Evolutionary conservation across 2,797 vertebrate genomes (phyloP).

Genomic region (Syngnathus acus): DNA sequence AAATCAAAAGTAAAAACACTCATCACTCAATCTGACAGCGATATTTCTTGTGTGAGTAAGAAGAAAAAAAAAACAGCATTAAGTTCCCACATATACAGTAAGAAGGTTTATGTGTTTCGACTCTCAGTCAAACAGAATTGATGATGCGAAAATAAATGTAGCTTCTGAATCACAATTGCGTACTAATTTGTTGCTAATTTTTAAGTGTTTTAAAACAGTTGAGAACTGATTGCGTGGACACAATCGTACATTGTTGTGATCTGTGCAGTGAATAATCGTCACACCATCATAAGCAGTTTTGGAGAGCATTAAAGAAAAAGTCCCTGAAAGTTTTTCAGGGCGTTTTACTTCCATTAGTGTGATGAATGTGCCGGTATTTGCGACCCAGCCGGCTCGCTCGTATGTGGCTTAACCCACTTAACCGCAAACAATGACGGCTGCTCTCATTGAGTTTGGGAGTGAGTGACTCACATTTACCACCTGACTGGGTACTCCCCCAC

Average conservation of each 20-base stretch:
- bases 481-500: slow-evolving; percentile 41
- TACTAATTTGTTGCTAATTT: background rate
- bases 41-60: background rate
- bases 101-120: background rate
- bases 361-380: slow-evolving; percentile 14
- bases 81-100: background rate
- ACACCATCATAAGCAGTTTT: slow-evolving; percentile 1
- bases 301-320: background rate
- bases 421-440: slow-evolving; percentile 29
- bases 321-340: background rate
- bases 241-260: background rate
- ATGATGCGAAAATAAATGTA: background rate
- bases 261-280: background rate
- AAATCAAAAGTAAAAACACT: slow-evolving; percentile 1
- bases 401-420: slow-evolving; percentile 59
- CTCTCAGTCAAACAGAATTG: background rate
- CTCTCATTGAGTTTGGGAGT: slow-evolving; percentile 22
- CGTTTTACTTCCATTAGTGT: slow-evolving; percentile 1
- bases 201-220: background rate
- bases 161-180: background rate
- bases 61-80: background rate
- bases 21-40: background rate
- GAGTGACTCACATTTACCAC: slow-evolving; percentile 47
- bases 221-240: background rate
- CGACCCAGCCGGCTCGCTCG: slow-evolving; percentile 27